Conservation (phyloP, 2,888 invertebrate species). For the Cheilosia variabilis region DNA sequence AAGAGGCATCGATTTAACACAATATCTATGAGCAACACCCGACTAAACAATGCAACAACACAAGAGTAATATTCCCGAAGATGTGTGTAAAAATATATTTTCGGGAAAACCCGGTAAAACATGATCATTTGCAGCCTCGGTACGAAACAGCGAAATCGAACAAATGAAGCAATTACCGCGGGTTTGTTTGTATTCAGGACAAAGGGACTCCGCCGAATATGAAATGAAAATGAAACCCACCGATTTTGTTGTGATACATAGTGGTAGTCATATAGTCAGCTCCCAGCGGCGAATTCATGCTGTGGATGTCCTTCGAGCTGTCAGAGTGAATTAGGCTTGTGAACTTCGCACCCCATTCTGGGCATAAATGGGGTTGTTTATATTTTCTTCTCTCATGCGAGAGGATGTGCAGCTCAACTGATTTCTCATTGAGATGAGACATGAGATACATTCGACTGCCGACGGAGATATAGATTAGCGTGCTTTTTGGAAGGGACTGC, state of each 20-base stretch:
- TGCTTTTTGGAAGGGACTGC: background rate
- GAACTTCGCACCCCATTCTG: conserved; percentile 47
- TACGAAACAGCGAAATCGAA: background rate
- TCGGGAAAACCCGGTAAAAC: conserved; percentile 30
- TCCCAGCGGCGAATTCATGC: conserved; percentile 52
- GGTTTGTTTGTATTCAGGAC: conserved; percentile 23
- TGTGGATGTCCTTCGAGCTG: conserved; percentile 59
- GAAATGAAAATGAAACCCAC: background rate
- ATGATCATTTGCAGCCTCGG: conserved; percentile 58
- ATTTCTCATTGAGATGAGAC: conserved; percentile 24
- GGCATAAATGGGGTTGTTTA: conserved; percentile 36
- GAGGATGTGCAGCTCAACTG: conserved; percentile 26
- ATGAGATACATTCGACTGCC: background rate
- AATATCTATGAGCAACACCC: conserved; percentile 14
- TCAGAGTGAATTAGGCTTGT: conserved; percentile 64
- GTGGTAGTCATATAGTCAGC: background rate
- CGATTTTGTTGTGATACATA: background rate
- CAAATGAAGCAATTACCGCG: conserved; percentile 67
- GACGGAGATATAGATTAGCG: conserved; percentile 29
- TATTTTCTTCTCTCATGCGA: background rate
- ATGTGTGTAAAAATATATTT: conserved; percentile 6
- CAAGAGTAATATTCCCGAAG: background rate
- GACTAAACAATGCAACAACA: conserved; percentile 11
- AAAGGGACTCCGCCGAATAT: conserved; percentile 4
- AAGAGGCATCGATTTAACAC: conserved; percentile 49